Evolutionary conservation across 2,888 invertebrate genomes (phyloP), one percentile per base, ranked within the genome.

Genomic region (Stenoptilia bipunctidactyla): DNA sequence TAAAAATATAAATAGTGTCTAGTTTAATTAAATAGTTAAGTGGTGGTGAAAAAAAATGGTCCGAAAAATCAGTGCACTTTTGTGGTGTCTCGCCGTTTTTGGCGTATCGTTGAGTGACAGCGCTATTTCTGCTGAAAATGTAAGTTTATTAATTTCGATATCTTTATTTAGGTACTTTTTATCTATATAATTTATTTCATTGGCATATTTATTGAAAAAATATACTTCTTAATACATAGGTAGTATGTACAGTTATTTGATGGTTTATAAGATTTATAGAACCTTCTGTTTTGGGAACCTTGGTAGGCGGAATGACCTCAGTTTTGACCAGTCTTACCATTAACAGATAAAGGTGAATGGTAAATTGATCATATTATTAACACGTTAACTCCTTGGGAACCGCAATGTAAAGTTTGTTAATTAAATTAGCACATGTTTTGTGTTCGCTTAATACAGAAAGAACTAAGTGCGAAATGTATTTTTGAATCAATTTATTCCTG

Each of bases 61-160:
- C 66, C 74, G 73, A 38, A 67, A 76, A 69, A 61, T 82, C 27
- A 69, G 75, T 76, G 80, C 62, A 41, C 63, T 82, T 30, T 44
- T 80, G 56, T 82, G 77, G 58, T 80, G 70, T 45, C 52, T 80
- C 40, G 77, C 74, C 64, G 63, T 83, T 52, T 74, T 83, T 42
- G 67, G 75, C 44, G 75, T 79, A 50, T 73, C 79, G 1, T 50
- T 72, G 45, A 69, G 79, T 55, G 76, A 77, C 45, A 82, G 79
- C 58, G 79, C 80, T 27, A 76, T 83, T 56, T 75, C 80, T 13
- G 61, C 75, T 43, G 82, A 82, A 53, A 70, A 49, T 41, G 80
- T 82, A 60, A 80, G 80, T 77, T 30, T 36, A 25, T 25, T 6
- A 25, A 25, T 6, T 25, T 25, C 25, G 5, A 25, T 25, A 6